phyloP scores from a whole-genome alignment of 2,888 invertebrate genomes.

The Spatulosminthurus flaviceps region DNA sequence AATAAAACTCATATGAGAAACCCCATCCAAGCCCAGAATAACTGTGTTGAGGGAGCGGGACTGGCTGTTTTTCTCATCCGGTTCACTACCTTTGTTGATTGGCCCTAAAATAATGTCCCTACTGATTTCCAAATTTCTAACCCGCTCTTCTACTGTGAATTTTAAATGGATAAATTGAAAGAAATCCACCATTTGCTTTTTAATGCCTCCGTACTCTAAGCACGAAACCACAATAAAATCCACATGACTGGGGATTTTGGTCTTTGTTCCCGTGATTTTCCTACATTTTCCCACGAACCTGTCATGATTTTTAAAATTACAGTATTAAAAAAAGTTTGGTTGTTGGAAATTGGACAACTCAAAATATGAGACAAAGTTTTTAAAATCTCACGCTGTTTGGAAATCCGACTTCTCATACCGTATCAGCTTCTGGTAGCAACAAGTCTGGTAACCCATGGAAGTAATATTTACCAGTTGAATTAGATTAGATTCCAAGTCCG shows the following conservation, averaged over 20 bases:
- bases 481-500: slow-evolving; percentile 33
- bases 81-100: neutral
- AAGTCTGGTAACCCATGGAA: neutral
- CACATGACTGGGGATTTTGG: slow-evolving; percentile 40
- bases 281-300: slow-evolving; percentile 28
- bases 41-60: slow-evolving; percentile 72
- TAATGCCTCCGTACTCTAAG: slow-evolving; percentile 44
- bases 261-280: slow-evolving; percentile 37
- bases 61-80: neutral
- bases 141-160: slow-evolving; percentile 49
- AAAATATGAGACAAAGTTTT: neutral
- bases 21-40: slow-evolving; percentile 83
- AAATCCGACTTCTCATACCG: neutral
- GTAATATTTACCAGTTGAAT: slow-evolving; percentile 12
- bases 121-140: neutral
- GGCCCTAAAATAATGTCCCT: neutral
- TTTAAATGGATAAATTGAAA: slow-evolving; percentile 52
- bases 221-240: slow-evolving; percentile 54
- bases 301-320: slow-evolving; percentile 23
- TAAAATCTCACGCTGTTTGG: neutral
- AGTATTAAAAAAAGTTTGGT: neutral
- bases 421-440: slow-evolving; percentile 22
- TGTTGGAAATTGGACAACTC: too few species aligned
- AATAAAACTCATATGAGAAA: slow-evolving; percentile 85
- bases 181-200: slow-evolving; percentile 48